phyloP scores from a whole-genome alignment of 2,797 vertebrate genomes.

The Premnoplex brunnescens region DNA sequence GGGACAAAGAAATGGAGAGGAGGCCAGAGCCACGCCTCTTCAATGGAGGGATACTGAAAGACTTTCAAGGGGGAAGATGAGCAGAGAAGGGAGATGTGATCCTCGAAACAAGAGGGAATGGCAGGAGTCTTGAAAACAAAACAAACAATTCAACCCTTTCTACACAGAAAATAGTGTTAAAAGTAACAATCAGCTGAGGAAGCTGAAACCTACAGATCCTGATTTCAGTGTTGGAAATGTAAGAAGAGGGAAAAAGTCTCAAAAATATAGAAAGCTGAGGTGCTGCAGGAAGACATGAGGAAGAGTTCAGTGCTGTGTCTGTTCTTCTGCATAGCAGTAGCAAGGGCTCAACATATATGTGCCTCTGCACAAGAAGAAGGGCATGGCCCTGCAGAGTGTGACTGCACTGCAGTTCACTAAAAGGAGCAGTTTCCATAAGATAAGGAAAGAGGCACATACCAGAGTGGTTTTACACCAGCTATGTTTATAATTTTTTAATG shows the following conservation, averaged over 20 bases:
- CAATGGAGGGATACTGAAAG: neutral
- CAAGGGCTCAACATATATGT: accelerated
- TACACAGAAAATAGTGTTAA: neutral
- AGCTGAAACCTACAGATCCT: neutral
- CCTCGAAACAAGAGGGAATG: neutral
- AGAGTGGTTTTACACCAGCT: neutral
- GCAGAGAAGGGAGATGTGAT: neutral
- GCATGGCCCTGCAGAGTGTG: neutral
- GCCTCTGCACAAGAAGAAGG: neutral
- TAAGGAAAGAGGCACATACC: neutral
- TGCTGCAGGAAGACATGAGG: neutral
- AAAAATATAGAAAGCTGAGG: neutral
- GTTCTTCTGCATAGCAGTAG: neutral
- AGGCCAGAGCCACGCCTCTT: neutral
- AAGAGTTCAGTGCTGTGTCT: neutral
- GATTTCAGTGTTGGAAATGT: neutral
- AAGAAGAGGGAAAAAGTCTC: neutral
- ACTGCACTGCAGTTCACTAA: neutral
- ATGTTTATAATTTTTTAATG: neutral
- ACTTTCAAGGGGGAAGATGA: neutral
- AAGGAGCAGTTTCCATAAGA: neutral
- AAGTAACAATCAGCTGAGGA: neutral
- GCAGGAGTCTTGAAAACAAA: neutral
- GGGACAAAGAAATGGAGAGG: neutral
- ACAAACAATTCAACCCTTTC: neutral